These are phyloP conservation scores for Caenorhabditis sp. DNA, from an alignment of 2,888 invertebrate species.

Conservation along the genomic window DNA sequence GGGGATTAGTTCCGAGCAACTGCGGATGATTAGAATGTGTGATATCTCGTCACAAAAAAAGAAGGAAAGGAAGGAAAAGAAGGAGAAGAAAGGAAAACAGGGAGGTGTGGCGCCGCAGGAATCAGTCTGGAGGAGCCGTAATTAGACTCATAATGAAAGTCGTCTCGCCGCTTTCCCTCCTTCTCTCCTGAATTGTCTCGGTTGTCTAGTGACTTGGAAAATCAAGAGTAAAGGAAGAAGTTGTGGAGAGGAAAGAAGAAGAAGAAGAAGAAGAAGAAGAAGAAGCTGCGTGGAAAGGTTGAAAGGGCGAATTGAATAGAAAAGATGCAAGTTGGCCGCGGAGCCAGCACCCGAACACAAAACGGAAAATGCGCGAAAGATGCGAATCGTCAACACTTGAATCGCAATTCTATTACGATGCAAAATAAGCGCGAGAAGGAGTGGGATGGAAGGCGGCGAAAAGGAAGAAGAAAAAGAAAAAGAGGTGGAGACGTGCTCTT, in stretches of 20 bases:
- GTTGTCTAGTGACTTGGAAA: constrained; percentile 40
- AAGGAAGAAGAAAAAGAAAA: constrained; percentile 5
- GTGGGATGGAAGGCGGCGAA: background rate
- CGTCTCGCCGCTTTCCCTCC: constrained; percentile 17
- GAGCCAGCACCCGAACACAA: constrained; percentile 15
- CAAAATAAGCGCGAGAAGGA: constrained; percentile 33
- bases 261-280: constrained; percentile 20
- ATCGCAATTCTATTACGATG: constrained; percentile 55
- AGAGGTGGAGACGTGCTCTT: constrained; percentile 13
- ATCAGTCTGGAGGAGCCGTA: no score
- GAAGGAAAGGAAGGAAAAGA: no score
- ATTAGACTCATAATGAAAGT: constrained; percentile 41
- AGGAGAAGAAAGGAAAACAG: no score
- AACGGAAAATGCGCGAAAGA: constrained; percentile 25
- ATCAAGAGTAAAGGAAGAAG: no score
- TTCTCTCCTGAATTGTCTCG: constrained; percentile 20
- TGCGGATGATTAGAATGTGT: no score
- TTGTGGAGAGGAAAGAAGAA: constrained; percentile 6
- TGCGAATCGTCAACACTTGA: constrained; percentile 52
- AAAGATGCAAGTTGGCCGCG: constrained; percentile 2
- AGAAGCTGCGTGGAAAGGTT: constrained; percentile 37
- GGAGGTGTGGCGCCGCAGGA: no score
- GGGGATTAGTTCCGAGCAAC: no score
- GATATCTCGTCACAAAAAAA: no score
- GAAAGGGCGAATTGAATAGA: constrained; percentile 49